Percentiles rank a stretch among this genome's conserved stretches.
Conservation (phyloP, 2,113 vertebrate species). For the Strix aluco region DNA sequence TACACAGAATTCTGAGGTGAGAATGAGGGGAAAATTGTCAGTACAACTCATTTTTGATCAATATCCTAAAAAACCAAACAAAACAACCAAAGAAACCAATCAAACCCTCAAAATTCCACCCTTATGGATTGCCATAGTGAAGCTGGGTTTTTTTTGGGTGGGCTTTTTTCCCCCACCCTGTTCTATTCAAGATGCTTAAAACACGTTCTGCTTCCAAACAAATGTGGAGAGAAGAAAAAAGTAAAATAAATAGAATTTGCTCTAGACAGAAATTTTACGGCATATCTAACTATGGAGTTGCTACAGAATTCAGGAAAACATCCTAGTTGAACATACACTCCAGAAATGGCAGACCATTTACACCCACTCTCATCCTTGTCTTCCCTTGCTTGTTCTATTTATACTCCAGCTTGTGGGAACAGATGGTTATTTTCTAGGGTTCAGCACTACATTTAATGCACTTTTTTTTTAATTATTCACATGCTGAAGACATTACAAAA, state of each 20-base stretch:
- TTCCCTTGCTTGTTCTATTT: slow-evolving; percentile 49
- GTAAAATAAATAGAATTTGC: background rate
- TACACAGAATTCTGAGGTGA: background rate
- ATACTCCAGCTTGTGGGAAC: slow-evolving; percentile 38
- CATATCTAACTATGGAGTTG: background rate
- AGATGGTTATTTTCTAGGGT: slow-evolving; percentile 57
- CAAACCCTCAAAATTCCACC: background rate
- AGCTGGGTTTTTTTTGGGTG: background rate
- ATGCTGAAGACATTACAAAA: slow-evolving; percentile 12
- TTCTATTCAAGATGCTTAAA: background rate
- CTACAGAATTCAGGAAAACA: background rate
- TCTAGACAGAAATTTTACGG: background rate
- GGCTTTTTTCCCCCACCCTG: background rate
- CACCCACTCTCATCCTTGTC: slow-evolving; percentile 39
- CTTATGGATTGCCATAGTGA: background rate
- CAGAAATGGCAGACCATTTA: slow-evolving; percentile 34
- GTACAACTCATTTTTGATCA: background rate
- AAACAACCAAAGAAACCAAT: background rate
- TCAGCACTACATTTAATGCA: slow-evolving; percentile 24
- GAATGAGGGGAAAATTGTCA: background rate
- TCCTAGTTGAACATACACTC: background rate
- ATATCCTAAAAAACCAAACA: background rate
- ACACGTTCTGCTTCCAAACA: background rate
- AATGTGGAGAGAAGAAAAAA: background rate
- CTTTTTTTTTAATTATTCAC: background rate